phyloP scores from a whole-genome alignment of 2,113 vertebrate genomes.

The Eupsittula cactorum region DNA sequence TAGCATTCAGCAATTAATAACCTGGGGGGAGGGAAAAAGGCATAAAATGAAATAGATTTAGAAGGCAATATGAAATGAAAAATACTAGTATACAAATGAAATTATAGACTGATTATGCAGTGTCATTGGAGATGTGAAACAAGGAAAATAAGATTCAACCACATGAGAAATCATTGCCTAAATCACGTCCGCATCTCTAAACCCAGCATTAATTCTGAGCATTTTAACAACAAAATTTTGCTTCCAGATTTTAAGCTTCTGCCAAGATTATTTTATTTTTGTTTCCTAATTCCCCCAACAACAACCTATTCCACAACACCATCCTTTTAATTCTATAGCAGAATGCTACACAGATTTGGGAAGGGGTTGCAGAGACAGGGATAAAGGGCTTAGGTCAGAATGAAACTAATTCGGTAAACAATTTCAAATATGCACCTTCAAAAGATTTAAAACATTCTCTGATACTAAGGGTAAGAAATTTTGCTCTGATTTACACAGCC shows the following conservation, averaged over 20 bases:
- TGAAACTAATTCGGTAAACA: not conserved
- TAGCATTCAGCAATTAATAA: constrained; percentile 46
- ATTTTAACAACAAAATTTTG: not conserved
- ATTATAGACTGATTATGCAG: not conserved
- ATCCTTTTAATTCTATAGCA: not conserved
- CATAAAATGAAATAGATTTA: not conserved
- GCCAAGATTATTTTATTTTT: not conserved
- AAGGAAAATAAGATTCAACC: not conserved
- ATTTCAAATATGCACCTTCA: not conserved
- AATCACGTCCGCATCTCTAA: not conserved
- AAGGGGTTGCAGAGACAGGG: not conserved
- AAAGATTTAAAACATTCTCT: not conserved
- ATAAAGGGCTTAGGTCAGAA: not conserved
- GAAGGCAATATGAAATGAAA: constrained; percentile 9
- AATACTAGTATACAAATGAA: not conserved
- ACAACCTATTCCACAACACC: not conserved
- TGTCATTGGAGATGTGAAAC: not conserved
- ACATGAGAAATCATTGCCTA: not conserved
- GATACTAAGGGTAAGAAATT: not conserved
- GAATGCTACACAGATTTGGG: not conserved
- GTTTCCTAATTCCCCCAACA: not conserved
- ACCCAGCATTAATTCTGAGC: not conserved
- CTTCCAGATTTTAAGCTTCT: not conserved
- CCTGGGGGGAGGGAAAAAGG: not conserved
- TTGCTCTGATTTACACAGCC: not conserved